Evolutionary conservation across 2,888 invertebrate species (phyloP), one percentile per base, ranked within the genome.

Genomic region (Biston betularia): DNA sequence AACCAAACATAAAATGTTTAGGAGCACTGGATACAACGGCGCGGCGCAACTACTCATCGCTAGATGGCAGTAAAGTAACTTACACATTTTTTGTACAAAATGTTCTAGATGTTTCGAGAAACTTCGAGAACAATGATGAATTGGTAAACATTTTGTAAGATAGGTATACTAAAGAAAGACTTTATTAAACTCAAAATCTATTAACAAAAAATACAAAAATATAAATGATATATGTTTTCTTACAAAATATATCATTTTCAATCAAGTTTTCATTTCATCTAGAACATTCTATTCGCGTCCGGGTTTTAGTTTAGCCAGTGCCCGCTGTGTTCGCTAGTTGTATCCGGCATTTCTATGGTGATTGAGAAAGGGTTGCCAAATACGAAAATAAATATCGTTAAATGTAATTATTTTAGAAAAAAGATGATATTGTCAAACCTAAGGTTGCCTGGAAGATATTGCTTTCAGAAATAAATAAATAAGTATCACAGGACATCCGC

Each of bases 201-300:
- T 14, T 0, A 50, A 9, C 5, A 56, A 46, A 12, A 6, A 12
- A 53, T 57, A 59, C 0, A 34, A 57, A 70, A 49, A 14, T 0
- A 59, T 33, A 40, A 33, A 12, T 10, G 6, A 0, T 0, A 8
- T 24, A 38, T 9, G 14, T 8, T 65, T 14, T 5, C 11, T 9
- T 49, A n/a, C 24, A 35, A 45, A 68, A 15, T 58, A 9, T 40
- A 14, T 8, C 38, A 38, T 69, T 78, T 14, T 6, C 5, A 65
- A 42, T 69, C 65, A 12, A 50, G 38, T 52, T 44, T 54, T 50
- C 24, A 34, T 73, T 77, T 44, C 44, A 52, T 79, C 93, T 85
- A 81, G 93, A 93, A 91, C 70, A 65, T 91, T 92, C 92, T 4
- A 46, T n/a, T 52, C 11, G 71, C 76, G 75, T 93, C 93, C 93